Conservation (phyloP, 2,113 vertebrate genomes). For the Saccopteryx bilineata region DNA sequence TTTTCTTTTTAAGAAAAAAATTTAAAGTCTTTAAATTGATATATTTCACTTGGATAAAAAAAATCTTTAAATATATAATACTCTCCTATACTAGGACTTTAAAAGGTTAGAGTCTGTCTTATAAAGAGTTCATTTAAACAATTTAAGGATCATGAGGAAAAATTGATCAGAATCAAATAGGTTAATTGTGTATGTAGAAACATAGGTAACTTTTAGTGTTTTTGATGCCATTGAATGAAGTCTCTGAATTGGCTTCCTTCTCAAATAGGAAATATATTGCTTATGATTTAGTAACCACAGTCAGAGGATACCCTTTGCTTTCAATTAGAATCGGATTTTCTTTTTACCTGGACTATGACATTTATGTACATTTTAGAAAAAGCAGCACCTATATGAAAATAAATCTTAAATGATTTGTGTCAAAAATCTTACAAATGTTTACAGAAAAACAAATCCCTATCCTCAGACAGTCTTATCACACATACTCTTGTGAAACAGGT, state of each 20-base stretch:
- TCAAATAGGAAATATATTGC: slow-evolving; percentile 44
- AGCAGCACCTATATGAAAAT: slow-evolving; percentile 6
- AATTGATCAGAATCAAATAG: slow-evolving; percentile 16
- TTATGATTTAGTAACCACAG: not conserved
- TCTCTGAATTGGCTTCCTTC: slow-evolving; percentile 37
- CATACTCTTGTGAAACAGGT: slow-evolving; percentile 35
- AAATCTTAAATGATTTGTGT: slow-evolving; percentile 25
- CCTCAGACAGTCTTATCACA: slow-evolving; percentile 14
- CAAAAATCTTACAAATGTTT: slow-evolving; percentile 46
- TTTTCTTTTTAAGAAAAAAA: slow-evolving; percentile 23
- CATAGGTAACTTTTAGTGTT: not conserved
- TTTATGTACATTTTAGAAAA: not conserved
- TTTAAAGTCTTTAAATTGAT: not conserved
- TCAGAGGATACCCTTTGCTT: not conserved
- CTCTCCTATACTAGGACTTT: not conserved
- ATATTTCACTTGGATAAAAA: slow-evolving; percentile 19
- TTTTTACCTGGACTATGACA: slow-evolving; percentile 29
- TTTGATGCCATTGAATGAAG: not conserved
- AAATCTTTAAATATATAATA: slow-evolving; percentile 34
- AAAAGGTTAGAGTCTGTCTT: slow-evolving; percentile 13
- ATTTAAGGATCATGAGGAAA: not conserved
- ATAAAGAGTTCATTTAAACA: slow-evolving; percentile 34
- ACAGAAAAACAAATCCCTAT: slow-evolving; percentile 58
- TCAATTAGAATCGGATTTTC: not conserved
- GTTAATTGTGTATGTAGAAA: not conserved